phyloP scores from a whole-genome alignment of 2,797 vertebrate species.

The Myotis myotis region DNA sequence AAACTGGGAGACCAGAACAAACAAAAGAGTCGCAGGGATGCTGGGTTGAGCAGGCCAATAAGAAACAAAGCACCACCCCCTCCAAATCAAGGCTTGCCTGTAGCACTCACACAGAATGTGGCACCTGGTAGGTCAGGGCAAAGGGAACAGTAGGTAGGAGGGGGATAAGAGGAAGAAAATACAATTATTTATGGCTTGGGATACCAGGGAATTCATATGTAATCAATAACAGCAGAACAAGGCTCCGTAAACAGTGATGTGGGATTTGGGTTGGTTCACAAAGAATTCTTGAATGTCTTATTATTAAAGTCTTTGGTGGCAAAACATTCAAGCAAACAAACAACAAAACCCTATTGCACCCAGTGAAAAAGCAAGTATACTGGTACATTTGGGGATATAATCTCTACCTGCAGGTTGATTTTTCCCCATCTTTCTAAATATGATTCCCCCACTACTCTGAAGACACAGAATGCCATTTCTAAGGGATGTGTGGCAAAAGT shows the following conservation, averaged over 20 bases:
- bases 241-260: background rate
- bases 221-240: background rate
- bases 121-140: background rate
- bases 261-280: background rate
- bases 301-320: background rate
- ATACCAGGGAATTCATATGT: background rate
- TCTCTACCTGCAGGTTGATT: background rate
- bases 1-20: background rate
- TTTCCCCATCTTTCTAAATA: background rate
- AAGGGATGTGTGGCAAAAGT: background rate
- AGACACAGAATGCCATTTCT: background rate
- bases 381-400: background rate
- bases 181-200: fast-evolving
- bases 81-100: background rate
- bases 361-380: background rate
- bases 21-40: background rate
- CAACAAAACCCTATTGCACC: background rate
- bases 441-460: background rate
- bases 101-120: fast-evolving
- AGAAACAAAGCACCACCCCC: background rate
- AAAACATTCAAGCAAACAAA: background rate
- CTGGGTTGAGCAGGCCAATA: background rate
- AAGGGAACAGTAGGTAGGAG: background rate
- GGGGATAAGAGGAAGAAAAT: background rate
- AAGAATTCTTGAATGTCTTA: background rate